These are phyloP conservation scores for Punctoribates punctum DNA, from an alignment of 2,888 invertebrate genomes.

Conservation along the genomic window DNA sequence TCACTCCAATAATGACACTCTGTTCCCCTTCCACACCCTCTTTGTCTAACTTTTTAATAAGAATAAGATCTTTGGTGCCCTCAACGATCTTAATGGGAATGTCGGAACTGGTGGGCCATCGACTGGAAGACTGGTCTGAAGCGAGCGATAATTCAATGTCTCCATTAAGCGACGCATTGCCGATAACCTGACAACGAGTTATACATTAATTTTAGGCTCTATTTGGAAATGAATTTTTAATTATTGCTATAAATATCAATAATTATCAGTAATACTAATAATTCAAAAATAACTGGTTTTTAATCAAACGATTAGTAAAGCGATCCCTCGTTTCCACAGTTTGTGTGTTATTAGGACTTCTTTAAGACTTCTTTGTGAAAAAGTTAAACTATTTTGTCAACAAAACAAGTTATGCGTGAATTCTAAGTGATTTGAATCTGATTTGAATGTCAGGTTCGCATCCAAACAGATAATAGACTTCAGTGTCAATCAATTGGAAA, in stretches of 20 bases:
- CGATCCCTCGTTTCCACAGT: neutral
- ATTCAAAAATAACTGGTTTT: neutral
- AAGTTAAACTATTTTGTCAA: neutral
- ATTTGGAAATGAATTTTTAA: constrained; percentile 2
- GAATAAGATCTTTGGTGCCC: constrained; percentile 73
- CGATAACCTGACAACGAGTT: constrained; percentile 40
- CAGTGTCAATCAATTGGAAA: neutral
- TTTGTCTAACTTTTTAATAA: constrained; percentile 73
- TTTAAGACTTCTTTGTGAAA: constrained; percentile 19
- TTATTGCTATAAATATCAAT: neutral
- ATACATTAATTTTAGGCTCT: constrained; percentile 16
- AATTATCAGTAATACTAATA: neutral
- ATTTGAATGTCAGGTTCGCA: neutral
- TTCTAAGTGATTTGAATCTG: constrained; percentile 1
- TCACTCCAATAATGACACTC: constrained; percentile 45
- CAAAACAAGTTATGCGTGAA: constrained; percentile 29
- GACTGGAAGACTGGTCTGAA: constrained; percentile 65
- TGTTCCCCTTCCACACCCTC: constrained; percentile 50
- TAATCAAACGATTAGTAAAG: neutral
- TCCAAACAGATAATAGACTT: neutral
- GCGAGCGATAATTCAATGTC: constrained; percentile 59
- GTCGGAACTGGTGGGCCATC: constrained; percentile 54
- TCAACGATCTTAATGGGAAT: constrained; percentile 64
- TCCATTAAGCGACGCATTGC: constrained; percentile 41
- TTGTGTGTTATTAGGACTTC: constrained; percentile 9